Conservation (phyloP, 2,888 invertebrate genomes). For the Diarsia dahlii region DNA sequence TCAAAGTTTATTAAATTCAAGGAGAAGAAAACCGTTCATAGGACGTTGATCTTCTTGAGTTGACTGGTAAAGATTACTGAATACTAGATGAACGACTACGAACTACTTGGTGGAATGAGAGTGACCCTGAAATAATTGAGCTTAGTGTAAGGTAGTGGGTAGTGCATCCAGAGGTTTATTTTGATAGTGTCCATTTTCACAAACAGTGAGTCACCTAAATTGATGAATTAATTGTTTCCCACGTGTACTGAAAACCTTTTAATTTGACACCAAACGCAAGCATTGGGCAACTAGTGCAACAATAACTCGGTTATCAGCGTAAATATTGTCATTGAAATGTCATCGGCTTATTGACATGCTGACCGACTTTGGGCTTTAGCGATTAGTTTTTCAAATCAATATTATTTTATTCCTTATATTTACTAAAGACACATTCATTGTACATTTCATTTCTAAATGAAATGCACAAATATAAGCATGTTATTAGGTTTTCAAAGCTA, state of each 20-base stretch:
- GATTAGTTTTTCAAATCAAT: slow-evolving; percentile 2
- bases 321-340: not conserved
- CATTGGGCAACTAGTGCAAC: not conserved
- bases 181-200: too few species aligned
- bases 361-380: slow-evolving; percentile 9
- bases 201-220: too few species aligned
- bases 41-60: not conserved
- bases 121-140: not conserved
- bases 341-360: slow-evolving; percentile 3
- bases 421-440: too few species aligned
- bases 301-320: slow-evolving; percentile 1
- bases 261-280: not conserved
- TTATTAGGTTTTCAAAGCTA: not conserved
- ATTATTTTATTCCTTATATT: too few species aligned
- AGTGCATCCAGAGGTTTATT: too few species aligned
- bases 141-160: too few species aligned
- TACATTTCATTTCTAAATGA: not conserved
- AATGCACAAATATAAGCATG: not conserved
- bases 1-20: not conserved
- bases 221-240: not conserved
- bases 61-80: not conserved
- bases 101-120: not conserved
- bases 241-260: not conserved
- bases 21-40: not conserved
- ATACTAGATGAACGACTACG: not conserved